Conservation (phyloP, 1,140 invertebrate genomes). For the Colletes latitarsis region DNA sequence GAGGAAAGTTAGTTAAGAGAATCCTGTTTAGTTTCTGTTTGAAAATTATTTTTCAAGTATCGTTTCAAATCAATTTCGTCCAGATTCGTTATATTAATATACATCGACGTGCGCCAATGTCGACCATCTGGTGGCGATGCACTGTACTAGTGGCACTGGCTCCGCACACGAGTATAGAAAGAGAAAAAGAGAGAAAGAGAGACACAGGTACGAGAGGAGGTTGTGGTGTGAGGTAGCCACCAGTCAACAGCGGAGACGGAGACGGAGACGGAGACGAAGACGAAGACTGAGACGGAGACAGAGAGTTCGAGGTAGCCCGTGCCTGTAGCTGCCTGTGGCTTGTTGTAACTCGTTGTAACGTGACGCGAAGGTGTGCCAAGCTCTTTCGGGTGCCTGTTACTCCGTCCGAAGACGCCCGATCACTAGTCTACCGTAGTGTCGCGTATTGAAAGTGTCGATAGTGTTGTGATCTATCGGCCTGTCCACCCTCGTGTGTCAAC, state of each 20-base stretch:
- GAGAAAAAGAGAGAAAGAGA: conserved; percentile 40
- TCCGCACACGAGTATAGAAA: conserved; percentile 44
- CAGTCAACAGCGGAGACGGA: conserved; percentile 66
- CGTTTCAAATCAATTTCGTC: conserved; percentile 20
- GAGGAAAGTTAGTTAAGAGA: too few relatives aligned
- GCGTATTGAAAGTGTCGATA: conserved; percentile 34
- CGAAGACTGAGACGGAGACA: conserved; percentile 59
- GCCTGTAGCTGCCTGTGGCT: conserved; percentile 64
- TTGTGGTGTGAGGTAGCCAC: conserved; percentile 65
- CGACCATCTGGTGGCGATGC: conserved; percentile 72
- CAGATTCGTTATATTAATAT: not conserved
- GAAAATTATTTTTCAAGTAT: not conserved
- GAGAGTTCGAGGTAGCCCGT: conserved; percentile 66
- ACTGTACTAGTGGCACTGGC: conserved; percentile 71
- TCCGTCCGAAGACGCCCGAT: conserved; percentile 38
- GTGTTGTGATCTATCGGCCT: conserved; percentile 44
- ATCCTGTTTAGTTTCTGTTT: not conserved
- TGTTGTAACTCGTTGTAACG: conserved; percentile 71
- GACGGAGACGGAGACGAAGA: conserved; percentile 46
- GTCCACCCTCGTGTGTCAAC: conserved; percentile 12
- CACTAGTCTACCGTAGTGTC: conserved; percentile 26
- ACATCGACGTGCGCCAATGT: conserved; percentile 23
- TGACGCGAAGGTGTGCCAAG: conserved; percentile 72
- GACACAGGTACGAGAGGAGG: conserved; percentile 49
- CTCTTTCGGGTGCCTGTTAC: conserved; percentile 52